Base-by-base conservation (phyloP, 2,113 vertebrate species). In the Abramis brama region DNA sequence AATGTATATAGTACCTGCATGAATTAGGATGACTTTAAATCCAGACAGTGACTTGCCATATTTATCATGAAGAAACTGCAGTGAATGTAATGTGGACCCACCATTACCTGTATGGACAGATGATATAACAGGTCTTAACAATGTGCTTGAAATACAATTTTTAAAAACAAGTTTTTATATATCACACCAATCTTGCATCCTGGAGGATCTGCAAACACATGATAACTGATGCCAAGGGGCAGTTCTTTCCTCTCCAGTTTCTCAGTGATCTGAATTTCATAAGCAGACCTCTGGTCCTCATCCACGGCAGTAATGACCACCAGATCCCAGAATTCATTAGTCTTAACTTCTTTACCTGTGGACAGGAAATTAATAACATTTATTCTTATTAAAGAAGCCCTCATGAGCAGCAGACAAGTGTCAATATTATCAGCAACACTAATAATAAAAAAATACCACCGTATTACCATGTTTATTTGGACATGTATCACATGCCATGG, bases 221-320 rank as follows among this genome's bases (percentile, higher is more conserved):
- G 95, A 89, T 96, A 99, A 0, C 90, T 91, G 39, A 94, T 81
- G 6, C 94, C 95, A 30, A 95, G 89, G 0, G 98, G 98, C 25
- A 98, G 94, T 83, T 97, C 96, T 7, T 83, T 93, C 64, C 94
- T 92, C n/a, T 90, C 55, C 19, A 96, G 88, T 89, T 99, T 98
- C 80, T 92, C 91, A 0, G 89, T 86, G 39, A 99, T 92, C 90
- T 98, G 97, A 84, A 94, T 91, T 88, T 95, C 94, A 27, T 97
- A 99, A 0, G 94, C 95, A n/a, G 88, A 87, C 87, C 92, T 96
- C 91, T 99, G 98, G 62, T 93, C 91, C 83, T 90, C 91, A 87
- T 99, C 97, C 66, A 92, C 95, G 2, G 97, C 96, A 47, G 96
- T 97, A 87, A 99, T 90, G 47, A 92, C 95, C 87, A 97, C 96